Evolutionary conservation across 2,113 vertebrate species (phyloP).

Genomic region (Empidonax traillii): DNA sequence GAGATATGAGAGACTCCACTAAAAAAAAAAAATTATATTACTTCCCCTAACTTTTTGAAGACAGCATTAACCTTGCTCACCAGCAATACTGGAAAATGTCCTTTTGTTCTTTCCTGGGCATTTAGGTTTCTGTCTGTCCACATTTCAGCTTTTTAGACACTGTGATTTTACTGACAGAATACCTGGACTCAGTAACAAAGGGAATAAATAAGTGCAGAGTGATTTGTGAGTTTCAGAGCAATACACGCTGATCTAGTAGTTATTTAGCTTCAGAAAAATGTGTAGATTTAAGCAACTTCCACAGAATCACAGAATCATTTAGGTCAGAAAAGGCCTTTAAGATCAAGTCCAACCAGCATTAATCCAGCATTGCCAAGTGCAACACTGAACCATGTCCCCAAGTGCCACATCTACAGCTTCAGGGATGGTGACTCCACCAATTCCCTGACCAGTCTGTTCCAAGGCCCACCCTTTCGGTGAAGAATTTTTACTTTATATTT

Average conservation of each 20-base stretch:
- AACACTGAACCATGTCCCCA: not conserved
- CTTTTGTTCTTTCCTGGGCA: not conserved
- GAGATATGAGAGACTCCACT: conserved; percentile 60
- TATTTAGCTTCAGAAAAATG: not conserved
- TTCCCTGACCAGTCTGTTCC: not conserved
- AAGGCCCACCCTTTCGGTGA: not conserved
- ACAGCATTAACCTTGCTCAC: not conserved
- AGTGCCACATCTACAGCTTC: fast-evolving
- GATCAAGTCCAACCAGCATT: not conserved
- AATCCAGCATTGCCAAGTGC: not conserved
- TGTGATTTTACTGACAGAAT: not conserved
- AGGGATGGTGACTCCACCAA: not conserved
- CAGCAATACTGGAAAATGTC: not conserved
- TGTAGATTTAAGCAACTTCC: not conserved
- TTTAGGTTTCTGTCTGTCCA: not conserved
- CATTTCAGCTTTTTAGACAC: not conserved
- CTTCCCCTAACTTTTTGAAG: conserved; percentile 38
- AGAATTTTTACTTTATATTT: fast-evolving
- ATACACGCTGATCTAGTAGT: not conserved
- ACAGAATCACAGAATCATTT: not conserved
- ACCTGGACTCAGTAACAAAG: not conserved
- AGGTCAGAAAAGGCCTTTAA: not conserved
- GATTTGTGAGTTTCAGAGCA: not conserved
- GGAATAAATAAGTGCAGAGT: not conserved
- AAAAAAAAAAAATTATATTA: conserved; percentile 43